phyloP scores from a whole-genome alignment of 2,888 invertebrate species.

The Dendrolimus pini region DNA sequence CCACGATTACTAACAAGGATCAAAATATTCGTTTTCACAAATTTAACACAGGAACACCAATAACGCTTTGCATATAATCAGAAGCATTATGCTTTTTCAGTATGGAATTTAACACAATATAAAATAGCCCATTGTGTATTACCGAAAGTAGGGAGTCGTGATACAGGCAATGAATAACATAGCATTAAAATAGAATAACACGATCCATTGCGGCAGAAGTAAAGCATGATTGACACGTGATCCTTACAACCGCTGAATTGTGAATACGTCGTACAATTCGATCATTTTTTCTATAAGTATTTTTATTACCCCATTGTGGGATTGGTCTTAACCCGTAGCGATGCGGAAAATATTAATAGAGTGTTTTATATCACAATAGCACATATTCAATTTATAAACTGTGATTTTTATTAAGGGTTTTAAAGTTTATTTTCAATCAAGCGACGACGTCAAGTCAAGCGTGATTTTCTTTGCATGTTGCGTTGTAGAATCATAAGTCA shows the following conservation, averaged over 20 bases:
- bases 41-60: neutral
- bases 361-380: slow-evolving; percentile 48
- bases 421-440: neutral
- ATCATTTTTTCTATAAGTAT: slow-evolving; percentile 38
- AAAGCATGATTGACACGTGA: slow-evolving; percentile 72
- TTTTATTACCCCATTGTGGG: slow-evolving; percentile 61
- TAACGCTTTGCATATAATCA: slow-evolving; percentile 13
- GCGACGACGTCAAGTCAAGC: too few relatives aligned
- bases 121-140: slow-evolving; percentile 40
- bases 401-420: neutral
- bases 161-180: slow-evolving; percentile 70
- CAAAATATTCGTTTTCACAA: neutral
- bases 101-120: slow-evolving; percentile 40
- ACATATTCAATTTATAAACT: slow-evolving; percentile 14
- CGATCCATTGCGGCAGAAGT: slow-evolving; percentile 51
- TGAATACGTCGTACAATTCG: slow-evolving; percentile 48
- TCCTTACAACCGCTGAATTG: slow-evolving; percentile 46
- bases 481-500: too few relatives aligned
- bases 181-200: slow-evolving; percentile 65
- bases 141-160: slow-evolving; percentile 44
- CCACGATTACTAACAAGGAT: neutral
- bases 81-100: slow-evolving; percentile 34
- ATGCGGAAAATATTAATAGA: slow-evolving; percentile 64
- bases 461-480: too few relatives aligned
- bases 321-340: slow-evolving; percentile 54